Evolutionary conservation across 2,797 vertebrate genomes (phyloP), one percentile per base, ranked within the genome.

Genomic region (Anguilla anguilla): DNA sequence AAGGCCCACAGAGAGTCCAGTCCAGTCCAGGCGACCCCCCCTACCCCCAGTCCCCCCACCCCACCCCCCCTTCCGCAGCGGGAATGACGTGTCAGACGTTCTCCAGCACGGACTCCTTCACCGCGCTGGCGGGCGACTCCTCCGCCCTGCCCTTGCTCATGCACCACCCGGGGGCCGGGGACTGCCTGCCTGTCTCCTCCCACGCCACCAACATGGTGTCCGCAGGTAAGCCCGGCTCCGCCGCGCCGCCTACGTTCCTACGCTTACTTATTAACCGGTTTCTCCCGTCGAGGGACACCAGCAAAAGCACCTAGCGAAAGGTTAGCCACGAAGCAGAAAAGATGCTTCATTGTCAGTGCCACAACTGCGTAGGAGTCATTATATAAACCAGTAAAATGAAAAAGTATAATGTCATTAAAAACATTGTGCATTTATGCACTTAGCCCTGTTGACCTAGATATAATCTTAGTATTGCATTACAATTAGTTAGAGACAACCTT

Each of bases 81-180:
- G 55, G 94, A 92, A 99, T 99, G 98, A 97, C 97, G 91, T 99
- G 98, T 95, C 98, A 99, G 95, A 94, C 97, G 0, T 99, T 99
- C 92, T 93, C 96, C 90, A 93, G 95, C 87, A 94, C 96, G 17
- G 98, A 99, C 91, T 96, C 96, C 31, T 99, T 99, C 93, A 92
- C 96, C 86, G 93, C 96, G 72, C 95, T 98, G 94, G 96, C 95
- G 89, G 96, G 97, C 87, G 98, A 99, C 69, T 95, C 98, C 19
- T 94, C 97, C 92, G 93, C 97, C 57, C 93, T 99, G 92, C 98
- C 98, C 87, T 95, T 99, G 94, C 97, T 98, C 92, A 99, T 99
- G 98, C 98, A 99, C 90, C 98, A 98, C 91, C 91, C 94, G 64
- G 97, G 97, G 64, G 90, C 96, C 0, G 94, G 95, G 0, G 98